Evolutionary conservation across 2,888 invertebrate species (phyloP).

Genomic region (Orthosia cruda): DNA sequence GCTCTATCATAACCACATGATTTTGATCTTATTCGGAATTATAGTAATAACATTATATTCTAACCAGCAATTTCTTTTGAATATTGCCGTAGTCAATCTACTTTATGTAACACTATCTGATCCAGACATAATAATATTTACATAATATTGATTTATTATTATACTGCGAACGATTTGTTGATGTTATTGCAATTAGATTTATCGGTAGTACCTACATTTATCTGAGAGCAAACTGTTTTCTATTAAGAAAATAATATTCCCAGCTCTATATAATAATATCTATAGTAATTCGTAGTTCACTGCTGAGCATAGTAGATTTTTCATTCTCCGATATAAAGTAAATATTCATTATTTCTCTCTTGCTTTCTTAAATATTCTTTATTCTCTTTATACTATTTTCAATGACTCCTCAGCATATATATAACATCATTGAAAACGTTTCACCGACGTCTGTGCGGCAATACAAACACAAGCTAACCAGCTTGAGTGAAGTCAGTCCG

Average conservation of each 20-base stretch:
- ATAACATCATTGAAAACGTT: no score
- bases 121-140: conserved; percentile 56
- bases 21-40: conserved; percentile 10
- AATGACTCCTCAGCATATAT: no score
- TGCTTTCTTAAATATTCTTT: no score
- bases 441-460: no score
- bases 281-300: neutral
- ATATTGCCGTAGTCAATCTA: conserved; percentile 54
- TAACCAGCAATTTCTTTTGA: conserved; percentile 48
- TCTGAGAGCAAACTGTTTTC: conserved; percentile 17
- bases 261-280: neutral
- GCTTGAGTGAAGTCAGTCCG: no score
- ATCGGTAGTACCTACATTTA: conserved; percentile 17
- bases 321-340: neutral
- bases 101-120: conserved; percentile 57
- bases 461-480: no score
- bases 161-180: conserved; percentile 47
- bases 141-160: conserved; percentile 61
- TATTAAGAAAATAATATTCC: neutral
- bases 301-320: neutral
- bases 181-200: conserved; percentile 52
- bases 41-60: conserved; percentile 28
- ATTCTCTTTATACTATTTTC: neutral
- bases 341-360: neutral
- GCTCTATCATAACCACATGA: neutral